Conservation (phyloP, 1,140 invertebrate genomes). For the Argopecten irradians region DNA sequence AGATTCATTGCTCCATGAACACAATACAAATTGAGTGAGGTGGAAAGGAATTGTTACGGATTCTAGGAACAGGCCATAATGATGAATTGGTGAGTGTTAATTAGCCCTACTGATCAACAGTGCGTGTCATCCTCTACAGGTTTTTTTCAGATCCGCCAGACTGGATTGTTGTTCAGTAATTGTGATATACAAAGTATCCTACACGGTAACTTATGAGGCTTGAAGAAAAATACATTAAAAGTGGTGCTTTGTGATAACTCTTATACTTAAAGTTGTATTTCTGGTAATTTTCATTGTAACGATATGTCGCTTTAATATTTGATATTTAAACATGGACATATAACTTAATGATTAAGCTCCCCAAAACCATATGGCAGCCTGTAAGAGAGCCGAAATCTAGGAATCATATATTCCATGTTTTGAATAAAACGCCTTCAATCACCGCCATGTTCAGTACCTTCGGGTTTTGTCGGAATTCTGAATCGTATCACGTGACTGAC, state of each 20-base stretch:
- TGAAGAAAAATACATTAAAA: not conserved
- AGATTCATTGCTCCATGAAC: conserved; percentile 13
- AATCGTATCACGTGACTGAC: too few relatives aligned
- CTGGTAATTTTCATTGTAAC: too few relatives aligned
- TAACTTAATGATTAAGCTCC: too few relatives aligned
- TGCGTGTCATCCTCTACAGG: not conserved
- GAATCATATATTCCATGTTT: too few relatives aligned
- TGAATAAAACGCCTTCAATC: too few relatives aligned
- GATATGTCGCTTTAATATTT: too few relatives aligned
- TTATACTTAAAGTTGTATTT: too few relatives aligned
- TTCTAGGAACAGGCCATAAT: not conserved
- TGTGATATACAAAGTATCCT: not conserved
- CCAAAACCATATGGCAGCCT: too few relatives aligned
- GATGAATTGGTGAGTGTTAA: not conserved
- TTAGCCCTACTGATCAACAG: not conserved
- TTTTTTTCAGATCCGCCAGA: not conserved
- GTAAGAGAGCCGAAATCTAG: too few relatives aligned
- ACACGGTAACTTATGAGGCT: not conserved
- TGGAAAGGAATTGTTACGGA: not conserved
- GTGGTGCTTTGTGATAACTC: not conserved
- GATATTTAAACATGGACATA: too few relatives aligned
- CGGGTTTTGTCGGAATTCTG: too few relatives aligned
- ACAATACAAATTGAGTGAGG: conserved; percentile 11
- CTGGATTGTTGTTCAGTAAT: not conserved
- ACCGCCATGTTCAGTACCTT: too few relatives aligned